phyloP scores from a whole-genome alignment of 92 coral and sea anemone genomes.

The Epizoanthus ramosus region DNA sequence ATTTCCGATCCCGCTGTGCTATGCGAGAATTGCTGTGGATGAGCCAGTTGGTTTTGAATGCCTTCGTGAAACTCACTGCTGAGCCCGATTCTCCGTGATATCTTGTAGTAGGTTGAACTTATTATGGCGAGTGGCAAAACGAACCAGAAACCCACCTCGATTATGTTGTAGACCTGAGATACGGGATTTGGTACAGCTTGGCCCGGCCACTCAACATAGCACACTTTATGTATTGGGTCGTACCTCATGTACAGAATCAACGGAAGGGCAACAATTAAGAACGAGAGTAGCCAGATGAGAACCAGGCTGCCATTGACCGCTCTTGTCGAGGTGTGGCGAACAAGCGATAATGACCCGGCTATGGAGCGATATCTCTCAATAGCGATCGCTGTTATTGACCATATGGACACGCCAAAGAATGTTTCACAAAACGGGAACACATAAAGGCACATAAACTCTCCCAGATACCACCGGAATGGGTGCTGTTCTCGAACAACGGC shows the following conservation, averaged over 20 bases:
- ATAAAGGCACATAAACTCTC: constrained; percentile 8
- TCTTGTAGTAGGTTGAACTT: constrained; percentile 9
- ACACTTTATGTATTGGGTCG: constrained; percentile 12
- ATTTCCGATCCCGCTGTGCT: neutral
- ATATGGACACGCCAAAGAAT: constrained; percentile 25
- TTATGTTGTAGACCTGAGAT: neutral
- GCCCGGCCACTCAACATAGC: constrained; percentile 3
- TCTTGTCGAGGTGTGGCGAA: neutral
- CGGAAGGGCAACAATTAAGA: neutral
- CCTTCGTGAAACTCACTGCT: constrained; percentile 7
- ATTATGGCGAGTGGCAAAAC: neutral
- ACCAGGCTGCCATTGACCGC: neutral
- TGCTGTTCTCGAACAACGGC: constrained; percentile 14
- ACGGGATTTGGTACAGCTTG: neutral
- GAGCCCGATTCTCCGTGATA: constrained; percentile 5
- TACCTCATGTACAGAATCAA: neutral
- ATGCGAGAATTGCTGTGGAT: neutral
- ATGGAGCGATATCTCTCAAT: constrained; percentile 29
- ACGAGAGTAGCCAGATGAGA: constrained; percentile 10
- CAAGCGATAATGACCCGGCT: neutral
- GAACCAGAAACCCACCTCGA: constrained; percentile 2
- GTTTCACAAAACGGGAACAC: constrained; percentile 22
- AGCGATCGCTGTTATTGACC: constrained; percentile 32
- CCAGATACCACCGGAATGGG: constrained; percentile 4
- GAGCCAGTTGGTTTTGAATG: constrained; percentile 4